Evolutionary conservation across 2,797 vertebrate genomes (phyloP).

Genomic region (Ctenopoma multispine): DNA sequence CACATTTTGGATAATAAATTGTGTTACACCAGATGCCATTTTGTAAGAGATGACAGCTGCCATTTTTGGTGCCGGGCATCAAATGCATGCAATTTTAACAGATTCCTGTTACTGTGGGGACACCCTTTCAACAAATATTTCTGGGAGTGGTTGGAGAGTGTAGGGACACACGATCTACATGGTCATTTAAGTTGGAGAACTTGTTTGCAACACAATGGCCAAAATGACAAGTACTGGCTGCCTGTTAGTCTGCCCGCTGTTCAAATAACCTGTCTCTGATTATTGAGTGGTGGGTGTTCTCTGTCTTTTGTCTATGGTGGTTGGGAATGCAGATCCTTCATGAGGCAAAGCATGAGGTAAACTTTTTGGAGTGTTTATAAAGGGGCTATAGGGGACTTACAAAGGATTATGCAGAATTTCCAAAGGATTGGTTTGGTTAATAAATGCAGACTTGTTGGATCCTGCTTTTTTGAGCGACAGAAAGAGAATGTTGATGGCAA

Average conservation of each 20-base stretch:
- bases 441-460: constrained; percentile 73
- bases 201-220: constrained; percentile 44
- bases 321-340: constrained; percentile 66
- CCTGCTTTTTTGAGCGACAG: constrained; percentile 42
- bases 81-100: too few relatives aligned
- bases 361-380: constrained; percentile 78
- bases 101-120: too few relatives aligned
- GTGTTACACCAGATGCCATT: too few relatives aligned
- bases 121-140: too few relatives aligned
- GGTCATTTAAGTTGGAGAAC: neutral
- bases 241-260: constrained; percentile 45
- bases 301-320: constrained; percentile 56
- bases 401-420: constrained; percentile 71
- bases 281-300: constrained; percentile 53
- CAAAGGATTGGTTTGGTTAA: constrained; percentile 67
- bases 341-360: constrained; percentile 72
- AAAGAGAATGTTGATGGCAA: constrained; percentile 25
- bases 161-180: too few relatives aligned
- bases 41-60: too few relatives aligned
- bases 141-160: too few relatives aligned
- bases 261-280: constrained; percentile 60
- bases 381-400: constrained; percentile 60
- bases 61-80: too few relatives aligned
- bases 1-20: too few relatives aligned
- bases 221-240: constrained; percentile 46